phyloP scores from a whole-genome alignment of 2,113 vertebrate species.

The Sprattus sprattus region DNA sequence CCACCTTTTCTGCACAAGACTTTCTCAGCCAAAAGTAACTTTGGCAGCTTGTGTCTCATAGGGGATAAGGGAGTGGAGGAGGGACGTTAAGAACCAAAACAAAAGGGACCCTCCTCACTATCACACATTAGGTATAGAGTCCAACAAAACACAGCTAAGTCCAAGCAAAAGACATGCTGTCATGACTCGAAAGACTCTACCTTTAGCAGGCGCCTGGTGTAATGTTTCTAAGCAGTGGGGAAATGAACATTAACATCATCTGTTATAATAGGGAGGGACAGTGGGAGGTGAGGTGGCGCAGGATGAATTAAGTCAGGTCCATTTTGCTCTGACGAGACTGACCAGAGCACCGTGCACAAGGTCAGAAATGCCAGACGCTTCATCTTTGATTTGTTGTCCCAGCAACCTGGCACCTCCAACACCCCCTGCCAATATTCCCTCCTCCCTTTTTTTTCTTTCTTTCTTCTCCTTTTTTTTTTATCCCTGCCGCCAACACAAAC shows the following conservation, averaged over 20 bases:
- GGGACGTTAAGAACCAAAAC: background rate
- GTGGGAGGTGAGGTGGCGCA: slow-evolving; percentile 78
- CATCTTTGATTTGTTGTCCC: slow-evolving; percentile 84
- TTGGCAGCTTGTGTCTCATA: slow-evolving; percentile 40
- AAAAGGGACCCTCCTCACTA: slow-evolving; percentile 61
- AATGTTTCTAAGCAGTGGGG: slow-evolving; percentile 84
- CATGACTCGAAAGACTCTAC: slow-evolving; percentile 86
- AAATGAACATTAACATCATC: slow-evolving; percentile 89
- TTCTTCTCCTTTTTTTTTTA: slow-evolving; percentile 33
- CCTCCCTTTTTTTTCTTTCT: no score
- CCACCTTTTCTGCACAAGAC: slow-evolving; percentile 40
- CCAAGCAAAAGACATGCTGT: slow-evolving; percentile 91
- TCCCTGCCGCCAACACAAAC: slow-evolving; percentile 68
- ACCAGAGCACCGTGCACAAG: slow-evolving; percentile 69
- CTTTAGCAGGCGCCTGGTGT: slow-evolving; percentile 81
- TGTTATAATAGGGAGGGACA: slow-evolving; percentile 88
- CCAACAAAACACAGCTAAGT: slow-evolving; percentile 75
- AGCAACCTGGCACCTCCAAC: slow-evolving; percentile 74
- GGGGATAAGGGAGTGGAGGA: background rate
- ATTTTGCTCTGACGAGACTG: slow-evolving; percentile 58
- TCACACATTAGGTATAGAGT: slow-evolving; percentile 77
- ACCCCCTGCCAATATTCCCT: slow-evolving; percentile 43
- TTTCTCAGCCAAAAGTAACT: slow-evolving; percentile 51
- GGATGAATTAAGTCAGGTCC: slow-evolving; percentile 24
- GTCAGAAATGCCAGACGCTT: slow-evolving; percentile 81